Base-by-base conservation (phyloP, 92 coral and sea anemone species). In the Muricea muricata region DNA sequence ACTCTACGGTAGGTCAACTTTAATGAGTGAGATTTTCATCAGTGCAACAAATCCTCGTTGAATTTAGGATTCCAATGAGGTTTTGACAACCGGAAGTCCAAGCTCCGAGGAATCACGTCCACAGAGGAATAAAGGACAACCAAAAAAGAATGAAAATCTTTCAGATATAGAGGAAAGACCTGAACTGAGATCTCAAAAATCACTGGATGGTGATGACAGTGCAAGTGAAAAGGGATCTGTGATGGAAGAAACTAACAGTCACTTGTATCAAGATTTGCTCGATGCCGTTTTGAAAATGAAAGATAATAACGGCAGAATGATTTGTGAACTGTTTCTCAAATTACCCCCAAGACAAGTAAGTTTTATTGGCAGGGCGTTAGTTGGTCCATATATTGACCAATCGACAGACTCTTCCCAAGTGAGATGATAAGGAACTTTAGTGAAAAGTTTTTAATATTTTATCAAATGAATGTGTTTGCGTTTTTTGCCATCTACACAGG, bases 271-370 rank as follows among this genome's bases (percentile, higher is more conserved):
- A 81, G 99, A 96, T 55, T 75, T 96, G 90, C 87, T 96, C 9
- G 93, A 94, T 57, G 93, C 89, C n/a, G 93, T 96, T 35, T 89
- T 96, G 60, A 97, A 96, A 77, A 87, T 91, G 94, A 91, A 91
- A 45, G 99, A 96, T 75, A 89, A 86, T 14, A 91, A 92, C 87
- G 97, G 97, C 25, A 83, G 99, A 15, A 81, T 93, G 61, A 89
- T 96, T 80, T 96, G 97, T 89, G 96, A 96, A 25, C 91, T 93
- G 79, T 96, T 96, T 86, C 91, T 93, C 84, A 87, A 91, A 61
- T 66, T 96, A 24, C 99, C 99, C 31, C 97, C 99, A 40, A 87
- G 90, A 54, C 89, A 92, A 89, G 98, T 95, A 79, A 57, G 88
- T 52, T 15, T n/a, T n/a, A n/a, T n/a, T n/a, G n/a, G n/a, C n/a